Conservation (phyloP, 1,140 invertebrate species). For the Acromyrmex heyeri region DNA sequence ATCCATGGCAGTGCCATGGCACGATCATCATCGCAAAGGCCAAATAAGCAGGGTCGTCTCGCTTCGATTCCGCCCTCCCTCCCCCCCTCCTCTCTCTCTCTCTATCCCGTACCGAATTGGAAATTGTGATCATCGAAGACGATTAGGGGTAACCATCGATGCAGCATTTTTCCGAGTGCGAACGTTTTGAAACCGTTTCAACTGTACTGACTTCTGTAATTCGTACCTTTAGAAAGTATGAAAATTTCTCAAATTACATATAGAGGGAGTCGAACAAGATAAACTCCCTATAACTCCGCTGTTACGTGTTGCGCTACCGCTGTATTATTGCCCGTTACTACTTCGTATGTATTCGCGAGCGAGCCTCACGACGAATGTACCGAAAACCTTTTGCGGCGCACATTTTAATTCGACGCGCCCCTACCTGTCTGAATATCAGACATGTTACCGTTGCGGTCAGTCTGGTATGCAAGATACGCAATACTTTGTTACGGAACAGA, state of each 20-base stretch:
- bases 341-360: background rate
- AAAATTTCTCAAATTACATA: background rate
- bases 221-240: background rate
- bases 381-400: constrained; percentile 1
- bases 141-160: background rate
- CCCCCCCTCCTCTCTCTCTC: background rate
- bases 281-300: too few species aligned
- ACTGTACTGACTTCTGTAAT: background rate
- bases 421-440: constrained; percentile 41
- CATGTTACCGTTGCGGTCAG: constrained; percentile 19
- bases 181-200: background rate
- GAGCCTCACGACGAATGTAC: constrained; percentile 10
- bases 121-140: constrained; percentile 7
- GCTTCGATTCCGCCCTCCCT: background rate
- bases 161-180: background rate
- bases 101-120: background rate
- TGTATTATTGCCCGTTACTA: background rate
- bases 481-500: constrained; percentile 57
- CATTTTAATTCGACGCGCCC: constrained; percentile 30
- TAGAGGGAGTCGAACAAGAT: background rate
- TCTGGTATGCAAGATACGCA: constrained; percentile 41
- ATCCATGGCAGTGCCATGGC: constrained; percentile 6
- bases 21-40: constrained; percentile 34
- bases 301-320: background rate
- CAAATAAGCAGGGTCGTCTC: constrained; percentile 14